phyloP scores from a whole-genome alignment of 2,797 vertebrate species.

The Syncerus caffer region DNA sequence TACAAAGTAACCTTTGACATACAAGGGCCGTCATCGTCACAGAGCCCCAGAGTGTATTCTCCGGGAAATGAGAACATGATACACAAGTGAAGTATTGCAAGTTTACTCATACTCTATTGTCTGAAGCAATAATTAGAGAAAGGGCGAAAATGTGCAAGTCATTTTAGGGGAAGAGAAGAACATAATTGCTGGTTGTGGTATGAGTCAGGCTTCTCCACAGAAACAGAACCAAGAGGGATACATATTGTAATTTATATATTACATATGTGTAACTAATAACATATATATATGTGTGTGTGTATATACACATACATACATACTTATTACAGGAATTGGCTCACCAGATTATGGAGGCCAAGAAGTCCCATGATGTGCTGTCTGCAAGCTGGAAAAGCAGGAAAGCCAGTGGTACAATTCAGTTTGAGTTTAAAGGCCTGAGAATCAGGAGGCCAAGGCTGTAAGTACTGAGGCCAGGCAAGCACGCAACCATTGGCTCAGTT shows the following conservation, averaged over 20 bases:
- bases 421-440: background rate
- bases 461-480: background rate
- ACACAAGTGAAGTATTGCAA: background rate
- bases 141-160: background rate
- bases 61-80: background rate
- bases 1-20: background rate
- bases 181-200: background rate
- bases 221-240: background rate
- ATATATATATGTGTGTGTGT: no score
- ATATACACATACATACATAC: background rate
- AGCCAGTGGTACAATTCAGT: background rate
- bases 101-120: background rate
- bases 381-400: background rate
- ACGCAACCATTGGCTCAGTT: background rate
- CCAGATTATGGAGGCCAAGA: background rate
- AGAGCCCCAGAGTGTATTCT: background rate
- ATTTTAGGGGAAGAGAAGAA: background rate
- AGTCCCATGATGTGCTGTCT: background rate
- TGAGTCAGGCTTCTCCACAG: background rate
- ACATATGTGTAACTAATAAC: background rate
- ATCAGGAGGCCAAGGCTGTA: background rate
- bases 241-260: background rate
- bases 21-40: background rate
- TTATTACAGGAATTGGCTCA: background rate
- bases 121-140: background rate